Evolutionary conservation across 2,113 vertebrate genomes (phyloP).

Genomic region (Cichladusa arquata): DNA sequence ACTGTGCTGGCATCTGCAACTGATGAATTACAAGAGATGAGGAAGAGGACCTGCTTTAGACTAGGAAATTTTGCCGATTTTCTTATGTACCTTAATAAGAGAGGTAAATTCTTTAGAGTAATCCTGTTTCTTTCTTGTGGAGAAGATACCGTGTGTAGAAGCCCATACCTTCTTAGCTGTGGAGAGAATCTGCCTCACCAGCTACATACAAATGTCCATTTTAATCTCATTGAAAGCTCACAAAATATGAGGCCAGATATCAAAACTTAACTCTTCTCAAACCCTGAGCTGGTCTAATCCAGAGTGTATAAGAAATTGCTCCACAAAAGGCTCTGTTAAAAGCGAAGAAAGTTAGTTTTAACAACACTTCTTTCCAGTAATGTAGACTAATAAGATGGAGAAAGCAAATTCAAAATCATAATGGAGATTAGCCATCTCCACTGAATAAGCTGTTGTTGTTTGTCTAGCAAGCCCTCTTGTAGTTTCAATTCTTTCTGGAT

Average conservation of each 20-base stretch:
- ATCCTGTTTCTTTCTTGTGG: background rate
- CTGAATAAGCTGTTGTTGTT: background rate
- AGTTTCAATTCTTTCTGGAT: background rate
- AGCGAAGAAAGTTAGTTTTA: background rate
- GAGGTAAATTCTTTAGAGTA: background rate
- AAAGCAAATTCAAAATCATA: background rate
- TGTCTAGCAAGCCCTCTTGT: background rate
- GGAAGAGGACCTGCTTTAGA: background rate
- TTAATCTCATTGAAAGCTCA: background rate
- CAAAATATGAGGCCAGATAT: accelerated
- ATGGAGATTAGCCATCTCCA: background rate
- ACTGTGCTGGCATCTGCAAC: background rate
- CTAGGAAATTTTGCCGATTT: background rate
- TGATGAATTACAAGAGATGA: background rate
- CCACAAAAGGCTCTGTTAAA: background rate
- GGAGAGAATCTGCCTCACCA: background rate
- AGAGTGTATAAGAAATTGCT: background rate
- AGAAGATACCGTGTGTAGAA: background rate
- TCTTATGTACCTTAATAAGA: background rate
- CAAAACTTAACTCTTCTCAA: background rate
- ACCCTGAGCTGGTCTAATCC: background rate
- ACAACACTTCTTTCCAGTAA: background rate
- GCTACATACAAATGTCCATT: background rate
- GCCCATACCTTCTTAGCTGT: background rate
- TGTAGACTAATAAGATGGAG: background rate